Evolutionary conservation across 2,888 invertebrate species (phyloP), one percentile per base, ranked within the genome.

Genomic region (Polylopha cassiicola): DNA sequence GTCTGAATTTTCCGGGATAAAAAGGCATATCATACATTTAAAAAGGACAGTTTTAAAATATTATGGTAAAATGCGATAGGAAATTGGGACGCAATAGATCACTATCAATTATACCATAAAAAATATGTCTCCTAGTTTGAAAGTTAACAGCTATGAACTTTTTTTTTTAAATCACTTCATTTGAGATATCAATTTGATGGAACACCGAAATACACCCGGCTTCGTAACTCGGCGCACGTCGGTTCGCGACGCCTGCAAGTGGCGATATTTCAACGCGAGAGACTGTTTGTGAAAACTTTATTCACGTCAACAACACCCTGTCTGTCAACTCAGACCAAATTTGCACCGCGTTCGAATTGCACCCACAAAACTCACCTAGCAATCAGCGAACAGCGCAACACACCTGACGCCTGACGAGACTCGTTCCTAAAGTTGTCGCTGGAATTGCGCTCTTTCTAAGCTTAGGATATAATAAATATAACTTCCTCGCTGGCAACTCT

Each of bases 241-340:
- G 55, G 58, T 58, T 61, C 61, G 61, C 62, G 60, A 59, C 61
- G 75, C 60, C 78, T 76, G 78, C 71, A 74, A 78, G 74, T 73
- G 75, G 78, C 68, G 68, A 78, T 73, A 77, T 60, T 58, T 58
- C 50, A 53, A 51, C 60, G 57, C 63, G 31, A 58, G 58, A 52
- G 58, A 58, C 58, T 65, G 69, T 69, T 70, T 68, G 70, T 66
- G 71, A 73, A 73, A 76, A 76, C 70, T 78, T 73, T 75, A 70
- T 72, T 72, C 67, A 60, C 66, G 59, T 72, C 64, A 67, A 66
- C 65, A 62, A 58, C 53, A 54, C 53, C 54, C 61, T 69, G 68
- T 68, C 70, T 70, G 71, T 73, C 72, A 72, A 59, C 61, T 60
- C 50, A 53, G 56, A 58, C 56, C 53, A 56, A 63, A 59, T 58